Evolutionary conservation across 2,113 vertebrate species (phyloP), one percentile per base, ranked within the genome.

Genomic region (Poeciliopsis occidentalis): DNA sequence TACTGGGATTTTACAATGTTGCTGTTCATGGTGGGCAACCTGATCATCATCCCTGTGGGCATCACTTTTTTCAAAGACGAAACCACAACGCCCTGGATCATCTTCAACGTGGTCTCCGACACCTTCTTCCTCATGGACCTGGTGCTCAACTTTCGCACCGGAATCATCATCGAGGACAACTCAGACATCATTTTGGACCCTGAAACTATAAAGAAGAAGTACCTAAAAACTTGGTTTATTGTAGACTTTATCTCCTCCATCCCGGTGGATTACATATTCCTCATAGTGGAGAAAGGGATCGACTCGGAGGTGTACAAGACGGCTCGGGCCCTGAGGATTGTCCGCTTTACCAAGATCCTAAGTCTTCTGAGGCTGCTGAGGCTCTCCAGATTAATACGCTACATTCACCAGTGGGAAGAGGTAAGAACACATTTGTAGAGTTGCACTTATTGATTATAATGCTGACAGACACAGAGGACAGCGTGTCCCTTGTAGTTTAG

Each of bases 1-100:
- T 99, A 99, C 90, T 99, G 98, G 98, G 98, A 99, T 92, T 98
- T 99, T 94, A 98, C 97, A 1, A 99, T 99, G 98, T 94, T 99
- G 84, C 95, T 99, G 30, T 98, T 99, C 88, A 99, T 99, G 98
- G 97, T 99, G 85, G 97, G 98, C 32, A 99, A 99, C 91, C 94
- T 99, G 88, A 99, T 99, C 94, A 97, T 99, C 93, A 99, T 99
- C 74, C 98, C 98, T 0, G 98, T 99, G 86, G 97, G 98, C 87
- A 99, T 99, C 95, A 99, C 98, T 75, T 99, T 99, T 95, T 99
- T 99, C 94, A 99, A 98, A 89, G 98, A 99, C 0, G 98, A 98
- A 94, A 99, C 96, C 89, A 99, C 97, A 0, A 96, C 97, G 0
- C 97, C 97, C 2, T 99, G 98, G 98, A 99, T 99, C 66, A 96